Evolutionary conservation across 2,888 invertebrate species (phyloP).

Genomic region (Monoplex corrugatus): DNA sequence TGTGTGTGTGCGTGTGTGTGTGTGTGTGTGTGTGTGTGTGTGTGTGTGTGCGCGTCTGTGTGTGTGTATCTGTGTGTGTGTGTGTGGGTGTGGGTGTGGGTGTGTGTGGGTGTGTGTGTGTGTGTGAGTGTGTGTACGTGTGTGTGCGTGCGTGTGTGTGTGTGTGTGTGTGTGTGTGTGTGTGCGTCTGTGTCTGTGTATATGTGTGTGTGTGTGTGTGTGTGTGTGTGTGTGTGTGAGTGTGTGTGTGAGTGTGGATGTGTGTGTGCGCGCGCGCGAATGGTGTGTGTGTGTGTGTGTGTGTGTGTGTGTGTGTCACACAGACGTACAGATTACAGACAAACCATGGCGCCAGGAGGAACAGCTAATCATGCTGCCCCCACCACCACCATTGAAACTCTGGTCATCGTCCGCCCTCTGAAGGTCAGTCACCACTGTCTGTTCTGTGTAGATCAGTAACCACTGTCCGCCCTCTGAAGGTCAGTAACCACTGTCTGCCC

Average conservation of each 20-base stretch:
- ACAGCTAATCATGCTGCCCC: slow-evolving; percentile 54
- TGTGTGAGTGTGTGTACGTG: neutral
- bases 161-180: too few relatives aligned
- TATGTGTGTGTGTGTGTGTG: neutral
- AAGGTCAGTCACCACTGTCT: slow-evolving; percentile 71
- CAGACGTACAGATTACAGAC: too few relatives aligned
- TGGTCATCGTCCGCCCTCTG: slow-evolving; percentile 82
- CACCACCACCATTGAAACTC: slow-evolving; percentile 71
- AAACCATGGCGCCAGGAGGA: neutral
- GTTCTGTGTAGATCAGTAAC: slow-evolving; percentile 66
- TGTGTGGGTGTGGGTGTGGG: too few relatives aligned
- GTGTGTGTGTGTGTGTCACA: neutral
- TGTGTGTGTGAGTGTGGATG: neutral
- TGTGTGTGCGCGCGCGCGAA: neutral
- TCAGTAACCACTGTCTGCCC: slow-evolving; percentile 49
- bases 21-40: neutral
- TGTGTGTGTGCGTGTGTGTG: neutral
- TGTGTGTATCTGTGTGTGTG: too few relatives aligned
- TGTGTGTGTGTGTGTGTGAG: too few relatives aligned
- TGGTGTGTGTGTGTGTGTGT: neutral
- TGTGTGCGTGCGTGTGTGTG: neutral
- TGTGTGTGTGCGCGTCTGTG: neutral
- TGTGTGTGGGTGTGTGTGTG: neutral
- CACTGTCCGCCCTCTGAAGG: slow-evolving; percentile 62
- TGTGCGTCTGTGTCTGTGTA: too few relatives aligned